Base-by-base conservation (phyloP, 2,888 invertebrate species). In the Cerastis rubricosa region DNA sequence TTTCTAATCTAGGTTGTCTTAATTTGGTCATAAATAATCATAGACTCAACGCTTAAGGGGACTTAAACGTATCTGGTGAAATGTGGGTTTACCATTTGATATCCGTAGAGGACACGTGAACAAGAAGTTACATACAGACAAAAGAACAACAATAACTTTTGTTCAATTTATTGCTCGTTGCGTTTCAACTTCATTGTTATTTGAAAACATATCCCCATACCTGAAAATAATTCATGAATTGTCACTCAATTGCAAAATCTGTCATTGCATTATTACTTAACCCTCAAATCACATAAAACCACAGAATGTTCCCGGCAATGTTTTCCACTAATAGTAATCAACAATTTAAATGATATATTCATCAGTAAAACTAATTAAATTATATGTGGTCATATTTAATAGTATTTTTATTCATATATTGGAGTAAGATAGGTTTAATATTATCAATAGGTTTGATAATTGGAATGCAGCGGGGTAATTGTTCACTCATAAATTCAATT, bases 321-420 rank as follows among this genome's bases (percentile, higher is more conserved):
- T 63, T 70, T 67, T 35, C 14, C 43, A 22, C 22, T 22, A 65
- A 54, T 25, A 59, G 29, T 69, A 66, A 49, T 67, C 35, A 67
- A 75, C 45, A 67, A 64, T 68, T 3, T 14, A 43, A 71, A 67
- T 59, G 47, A 25, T 14, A 45, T 57, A 29, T 19, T 70, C n/a
- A 43, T 49, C 43, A 66, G 59, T 29, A 47, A 68, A 65, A 66
- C 43, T 35, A 76, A 70, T 82, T 66, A 35, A 65, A 49, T 51
- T 76, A 51, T 54, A 65, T 71, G 59, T 49, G 71, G 47, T 45
- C 49, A 49, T 45, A 59, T 22, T 45, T 35, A 47, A 57, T 77
- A 59, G 40, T 25, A 71, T 59, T 71, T 65, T 73, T 19, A 74
- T 70, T 63, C 49, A n/a, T 7, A 54, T 67, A 49, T 47, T 4